Percentiles rank a stretch among this genome's conserved stretches.
Evolutionary conservation across 2,113 vertebrate species (phyloP).

Genomic region (Periophthalmus modestus): DNA sequence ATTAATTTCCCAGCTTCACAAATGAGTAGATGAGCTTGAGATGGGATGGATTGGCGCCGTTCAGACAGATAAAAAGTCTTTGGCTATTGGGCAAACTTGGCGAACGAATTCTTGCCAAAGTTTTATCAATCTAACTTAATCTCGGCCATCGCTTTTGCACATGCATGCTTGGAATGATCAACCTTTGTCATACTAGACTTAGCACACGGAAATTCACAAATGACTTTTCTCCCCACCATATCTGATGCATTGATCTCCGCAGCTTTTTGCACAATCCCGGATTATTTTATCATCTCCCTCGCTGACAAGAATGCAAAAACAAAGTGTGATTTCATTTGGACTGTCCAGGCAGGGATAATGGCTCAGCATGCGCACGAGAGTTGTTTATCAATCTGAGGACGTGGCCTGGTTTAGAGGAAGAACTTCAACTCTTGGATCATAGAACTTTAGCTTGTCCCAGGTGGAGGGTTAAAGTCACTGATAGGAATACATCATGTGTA

Average conservation of each 20-base stretch:
- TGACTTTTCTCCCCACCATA: constrained; percentile 44
- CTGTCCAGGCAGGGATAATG: constrained; percentile 62
- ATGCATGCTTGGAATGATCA: constrained; percentile 52
- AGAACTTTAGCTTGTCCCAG: background rate
- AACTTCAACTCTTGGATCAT: constrained; percentile 18
- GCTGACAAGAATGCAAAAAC: constrained; percentile 59
- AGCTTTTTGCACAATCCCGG: constrained; percentile 68
- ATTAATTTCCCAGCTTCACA: constrained; percentile 63
- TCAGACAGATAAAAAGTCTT: constrained; percentile 46
- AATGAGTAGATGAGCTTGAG: constrained; percentile 56
- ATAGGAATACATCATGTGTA: background rate
- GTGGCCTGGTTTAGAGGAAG: constrained; percentile 33
- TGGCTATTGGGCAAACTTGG: constrained; percentile 15
- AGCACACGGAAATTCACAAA: constrained; percentile 53
- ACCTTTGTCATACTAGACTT: constrained; percentile 46
- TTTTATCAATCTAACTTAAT: constrained; percentile 56
- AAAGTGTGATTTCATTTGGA: constrained; percentile 63
- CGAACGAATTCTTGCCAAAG: constrained; percentile 16
- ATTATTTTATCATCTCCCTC: constrained; percentile 69
- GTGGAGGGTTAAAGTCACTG: background rate
- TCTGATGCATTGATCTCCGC: constrained; percentile 53
- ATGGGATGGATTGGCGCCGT: constrained; percentile 51
- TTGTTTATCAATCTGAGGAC: constrained; percentile 30
- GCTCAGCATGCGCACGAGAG: constrained; percentile 10
- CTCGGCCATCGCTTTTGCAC: constrained; percentile 57